Conservation (phyloP, 2,888 invertebrate genomes). For the Pantelozetes paolii region DNA sequence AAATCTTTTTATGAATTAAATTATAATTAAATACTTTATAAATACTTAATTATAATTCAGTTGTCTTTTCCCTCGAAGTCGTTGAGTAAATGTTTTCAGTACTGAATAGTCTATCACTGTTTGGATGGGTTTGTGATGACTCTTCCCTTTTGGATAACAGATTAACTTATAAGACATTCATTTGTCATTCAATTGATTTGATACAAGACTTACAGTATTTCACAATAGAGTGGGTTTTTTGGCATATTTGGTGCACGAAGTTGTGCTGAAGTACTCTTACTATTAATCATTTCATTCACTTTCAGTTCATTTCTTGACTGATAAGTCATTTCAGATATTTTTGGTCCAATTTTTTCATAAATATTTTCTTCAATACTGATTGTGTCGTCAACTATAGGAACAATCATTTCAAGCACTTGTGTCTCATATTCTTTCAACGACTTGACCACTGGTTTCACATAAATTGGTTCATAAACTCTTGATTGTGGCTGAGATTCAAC, state of each 20-base stretch:
- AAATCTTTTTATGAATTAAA: no score
- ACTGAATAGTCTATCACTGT: background rate
- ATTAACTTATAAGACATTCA: background rate
- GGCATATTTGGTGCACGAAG: slow-evolving; percentile 13
- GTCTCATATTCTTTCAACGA: slow-evolving; percentile 84
- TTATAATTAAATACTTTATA: no score
- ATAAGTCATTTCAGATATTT: slow-evolving; percentile 8
- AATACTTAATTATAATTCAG: slow-evolving; percentile 5
- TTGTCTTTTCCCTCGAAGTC: slow-evolving; percentile 13
- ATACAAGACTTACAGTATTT: slow-evolving; percentile 29
- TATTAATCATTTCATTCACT: slow-evolving; percentile 14
- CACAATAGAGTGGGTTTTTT: slow-evolving; percentile 36
- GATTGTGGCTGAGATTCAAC: slow-evolving; percentile 21
- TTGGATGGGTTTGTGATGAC: background rate
- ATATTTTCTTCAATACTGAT: slow-evolving; percentile 53
- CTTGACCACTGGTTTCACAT: slow-evolving; percentile 7
- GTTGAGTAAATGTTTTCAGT: slow-evolving; percentile 11
- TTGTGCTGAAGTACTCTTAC: background rate
- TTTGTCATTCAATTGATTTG: background rate
- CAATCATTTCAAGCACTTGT: slow-evolving; percentile 87
- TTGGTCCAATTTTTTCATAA: slow-evolving; percentile 27
- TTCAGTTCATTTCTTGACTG: slow-evolving; percentile 2
- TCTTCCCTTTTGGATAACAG: background rate
- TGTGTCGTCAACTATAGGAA: slow-evolving; percentile 74
- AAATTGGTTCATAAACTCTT: slow-evolving; percentile 39